phyloP scores from a whole-genome alignment of 2,888 invertebrate genomes.

The Hoplodrina ambigua region DNA sequence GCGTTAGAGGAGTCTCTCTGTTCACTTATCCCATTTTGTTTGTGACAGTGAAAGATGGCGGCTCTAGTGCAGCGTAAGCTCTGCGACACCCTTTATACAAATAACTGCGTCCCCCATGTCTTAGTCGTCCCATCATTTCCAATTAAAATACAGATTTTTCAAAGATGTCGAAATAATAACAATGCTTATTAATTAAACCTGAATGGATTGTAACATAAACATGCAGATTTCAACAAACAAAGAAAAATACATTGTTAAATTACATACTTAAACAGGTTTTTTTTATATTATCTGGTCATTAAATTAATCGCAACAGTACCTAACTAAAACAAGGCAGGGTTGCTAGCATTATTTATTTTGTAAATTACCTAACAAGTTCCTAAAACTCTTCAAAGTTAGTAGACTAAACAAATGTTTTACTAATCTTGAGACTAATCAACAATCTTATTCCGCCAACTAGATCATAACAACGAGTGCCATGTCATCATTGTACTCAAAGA shows the following conservation, averaged over 20 bases:
- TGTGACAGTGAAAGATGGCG: conserved; percentile 60
- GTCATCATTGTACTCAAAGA: conserved; percentile 30
- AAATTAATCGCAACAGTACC: no score
- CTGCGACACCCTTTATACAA: conserved; percentile 58
- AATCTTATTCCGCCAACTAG: background rate
- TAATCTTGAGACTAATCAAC: conserved; percentile 8
- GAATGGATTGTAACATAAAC: background rate
- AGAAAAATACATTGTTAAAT: no score
- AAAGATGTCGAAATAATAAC: background rate
- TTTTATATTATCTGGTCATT: no score
- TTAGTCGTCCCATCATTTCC: conserved; percentile 8
- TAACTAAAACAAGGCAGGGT: no score
- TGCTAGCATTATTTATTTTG: no score
- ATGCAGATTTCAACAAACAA: no score
- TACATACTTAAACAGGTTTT: no score
- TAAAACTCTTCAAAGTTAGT: background rate
- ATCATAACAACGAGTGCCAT: conserved; percentile 22
- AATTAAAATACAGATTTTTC: conserved; percentile 9
- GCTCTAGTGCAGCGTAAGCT: conserved; percentile 64
- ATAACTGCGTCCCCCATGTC: conserved; percentile 24
- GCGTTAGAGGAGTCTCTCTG: conserved; percentile 18
- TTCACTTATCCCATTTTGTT: conserved; percentile 44
- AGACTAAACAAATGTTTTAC: background rate
- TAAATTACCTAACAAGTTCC: no score
- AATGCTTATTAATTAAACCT: background rate